Percentiles rank a stretch among this genome's conserved stretches.
phyloP scores from a whole-genome alignment of 2,113 vertebrate genomes.

The Rousettus leschenaultii region DNA sequence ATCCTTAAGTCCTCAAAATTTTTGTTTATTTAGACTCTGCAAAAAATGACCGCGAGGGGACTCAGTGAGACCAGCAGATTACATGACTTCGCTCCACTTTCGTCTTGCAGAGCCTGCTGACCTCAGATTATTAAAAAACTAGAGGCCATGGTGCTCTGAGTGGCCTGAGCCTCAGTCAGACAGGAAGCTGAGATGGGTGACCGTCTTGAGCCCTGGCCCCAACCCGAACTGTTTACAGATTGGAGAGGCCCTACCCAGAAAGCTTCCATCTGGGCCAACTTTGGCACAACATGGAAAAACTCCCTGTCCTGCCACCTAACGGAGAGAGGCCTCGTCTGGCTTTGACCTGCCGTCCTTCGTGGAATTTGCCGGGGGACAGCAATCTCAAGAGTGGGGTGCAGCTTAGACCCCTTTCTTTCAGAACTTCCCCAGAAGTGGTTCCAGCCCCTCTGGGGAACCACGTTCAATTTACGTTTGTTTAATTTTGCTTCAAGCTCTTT shows the following conservation, averaged over 20 bases:
- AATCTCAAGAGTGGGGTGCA: background rate
- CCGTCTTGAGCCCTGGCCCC: background rate
- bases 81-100: background rate
- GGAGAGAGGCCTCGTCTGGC: background rate
- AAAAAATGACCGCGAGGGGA: constrained; percentile 43
- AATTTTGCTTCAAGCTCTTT: constrained; percentile 18
- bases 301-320: background rate
- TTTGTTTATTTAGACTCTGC: constrained; percentile 60
- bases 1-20: constrained; percentile 19
- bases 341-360: background rate
- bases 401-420: background rate
- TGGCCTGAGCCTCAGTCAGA: background rate
- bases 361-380: background rate
- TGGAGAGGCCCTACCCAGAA: background rate
- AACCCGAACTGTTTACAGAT: background rate
- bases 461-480: background rate
- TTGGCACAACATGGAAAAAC: background rate
- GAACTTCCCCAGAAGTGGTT: background rate
- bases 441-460: background rate
- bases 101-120: constrained; percentile 78
- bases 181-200: constrained; percentile 25
- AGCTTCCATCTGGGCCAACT: background rate
- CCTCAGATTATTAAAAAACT: constrained; percentile 60
- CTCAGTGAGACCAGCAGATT: constrained; percentile 53
- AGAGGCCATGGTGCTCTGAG: background rate